Percentiles rank a stretch among this genome's conserved stretches.
Conservation (phyloP, 2,797 vertebrate genomes). For the Luscinia megarhynchos region DNA sequence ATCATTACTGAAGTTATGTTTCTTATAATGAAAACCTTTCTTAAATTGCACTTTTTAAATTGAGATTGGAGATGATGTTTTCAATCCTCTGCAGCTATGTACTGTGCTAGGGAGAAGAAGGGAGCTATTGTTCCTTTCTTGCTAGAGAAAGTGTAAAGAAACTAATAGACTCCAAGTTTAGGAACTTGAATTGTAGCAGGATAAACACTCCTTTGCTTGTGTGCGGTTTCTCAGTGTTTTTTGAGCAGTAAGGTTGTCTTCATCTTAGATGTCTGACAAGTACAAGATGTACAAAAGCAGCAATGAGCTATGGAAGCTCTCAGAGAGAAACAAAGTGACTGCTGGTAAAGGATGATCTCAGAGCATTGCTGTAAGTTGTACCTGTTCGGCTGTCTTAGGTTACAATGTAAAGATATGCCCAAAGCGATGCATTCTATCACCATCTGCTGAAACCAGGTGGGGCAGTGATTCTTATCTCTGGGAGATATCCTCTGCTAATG, state of each 20-base stretch:
- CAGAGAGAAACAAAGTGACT: neutral
- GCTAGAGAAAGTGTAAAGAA: neutral
- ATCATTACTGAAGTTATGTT: neutral
- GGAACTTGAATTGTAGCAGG: neutral
- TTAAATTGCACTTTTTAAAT: neutral
- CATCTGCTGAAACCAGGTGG: too few species aligned
- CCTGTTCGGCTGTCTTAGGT: neutral
- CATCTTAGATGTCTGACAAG: neutral
- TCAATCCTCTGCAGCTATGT: neutral
- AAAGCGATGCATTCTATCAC: too few species aligned
- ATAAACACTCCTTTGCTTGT: neutral
- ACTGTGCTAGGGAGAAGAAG: neutral
- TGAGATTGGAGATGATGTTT: neutral
- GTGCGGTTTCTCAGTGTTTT: neutral
- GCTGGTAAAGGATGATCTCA: neutral
- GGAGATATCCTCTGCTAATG: too few species aligned
- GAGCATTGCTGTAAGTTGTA: neutral
- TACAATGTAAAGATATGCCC: too few species aligned
- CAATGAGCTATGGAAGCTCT: neutral
- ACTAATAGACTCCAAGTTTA: neutral
- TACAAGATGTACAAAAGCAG: neutral
- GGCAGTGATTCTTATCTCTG: too few species aligned
- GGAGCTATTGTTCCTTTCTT: neutral
- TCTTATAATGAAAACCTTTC: neutral
- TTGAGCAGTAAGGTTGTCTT: neutral